These are phyloP conservation scores for Oceanodroma leucorhoa DNA, from an alignment of 2,797 vertebrate genomes.

Conservation along the genomic window DNA sequence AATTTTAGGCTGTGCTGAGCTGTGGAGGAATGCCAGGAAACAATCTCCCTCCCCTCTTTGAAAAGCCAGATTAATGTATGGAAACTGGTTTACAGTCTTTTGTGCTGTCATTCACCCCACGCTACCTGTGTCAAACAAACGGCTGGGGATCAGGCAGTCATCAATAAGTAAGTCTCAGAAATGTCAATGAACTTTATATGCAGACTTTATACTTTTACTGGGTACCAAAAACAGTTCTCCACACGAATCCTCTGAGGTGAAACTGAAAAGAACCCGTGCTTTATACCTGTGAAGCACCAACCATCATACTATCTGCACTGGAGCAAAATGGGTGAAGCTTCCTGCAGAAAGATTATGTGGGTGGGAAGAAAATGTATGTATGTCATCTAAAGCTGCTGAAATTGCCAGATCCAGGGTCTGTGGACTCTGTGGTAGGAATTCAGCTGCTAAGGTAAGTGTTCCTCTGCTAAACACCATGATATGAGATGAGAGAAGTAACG, in stretches of 20 bases:
- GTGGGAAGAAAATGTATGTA: neutral
- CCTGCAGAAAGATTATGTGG: neutral
- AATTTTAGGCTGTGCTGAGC: neutral
- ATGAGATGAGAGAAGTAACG: neutral
- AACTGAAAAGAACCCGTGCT: neutral
- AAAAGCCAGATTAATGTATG: neutral
- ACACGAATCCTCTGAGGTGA: neutral
- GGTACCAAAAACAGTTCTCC: neutral
- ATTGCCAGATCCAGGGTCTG: neutral
- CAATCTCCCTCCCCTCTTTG: neutral
- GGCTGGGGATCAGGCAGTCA: neutral
- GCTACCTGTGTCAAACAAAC: neutral
- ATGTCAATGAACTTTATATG: neutral
- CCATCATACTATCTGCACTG: no score
- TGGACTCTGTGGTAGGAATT: neutral
- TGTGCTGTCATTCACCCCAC: neutral
- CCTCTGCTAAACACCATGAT: neutral
- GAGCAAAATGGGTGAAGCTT: neutral
- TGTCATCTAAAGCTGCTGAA: neutral
- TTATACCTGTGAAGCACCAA: neutral
- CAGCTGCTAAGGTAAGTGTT: neutral
- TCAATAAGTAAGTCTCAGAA: neutral
- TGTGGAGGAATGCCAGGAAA: slow-evolving; percentile 23
- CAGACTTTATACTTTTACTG: neutral
- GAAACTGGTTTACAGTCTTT: neutral